Evolutionary conservation across 1,140 invertebrate species (phyloP).

Genomic region (Drosophila rhopaloa): DNA sequence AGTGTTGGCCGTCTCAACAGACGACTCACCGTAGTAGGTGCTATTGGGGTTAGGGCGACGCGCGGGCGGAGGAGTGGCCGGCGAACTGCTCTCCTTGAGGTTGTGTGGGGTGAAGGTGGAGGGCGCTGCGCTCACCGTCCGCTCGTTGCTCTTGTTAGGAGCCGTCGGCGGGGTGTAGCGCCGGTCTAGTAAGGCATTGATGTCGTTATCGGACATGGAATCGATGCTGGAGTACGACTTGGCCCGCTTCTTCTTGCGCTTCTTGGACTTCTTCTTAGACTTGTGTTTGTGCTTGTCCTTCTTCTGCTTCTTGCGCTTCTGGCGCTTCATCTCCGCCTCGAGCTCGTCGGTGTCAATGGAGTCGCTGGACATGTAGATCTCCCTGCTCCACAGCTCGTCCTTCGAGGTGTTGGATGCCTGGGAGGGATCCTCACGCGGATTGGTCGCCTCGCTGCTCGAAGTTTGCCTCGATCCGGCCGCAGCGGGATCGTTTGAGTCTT

Average conservation of each 20-base stretch:
- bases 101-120: constrained; percentile 74
- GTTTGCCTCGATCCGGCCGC: constrained; percentile 41
- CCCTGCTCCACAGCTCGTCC: constrained; percentile 59
- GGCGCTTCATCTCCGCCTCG: constrained; percentile 79
- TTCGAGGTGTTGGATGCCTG: constrained; percentile 53
- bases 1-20: constrained; percentile 30
- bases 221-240: constrained; percentile 88
- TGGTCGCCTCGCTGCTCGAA: constrained; percentile 49
- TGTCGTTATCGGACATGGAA: constrained; percentile 86
- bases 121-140: constrained; percentile 84
- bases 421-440: constrained; percentile 49
- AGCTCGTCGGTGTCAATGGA: constrained; percentile 79
- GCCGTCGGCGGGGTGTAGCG: constrained; percentile 77
- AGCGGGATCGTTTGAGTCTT: constrained; percentile 47
- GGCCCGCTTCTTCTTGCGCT: constrained; percentile 88
- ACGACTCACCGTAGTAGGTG: constrained; percentile 50
- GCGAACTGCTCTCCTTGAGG: constrained; percentile 85
- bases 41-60: constrained; percentile 58
- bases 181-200: constrained; percentile 83
- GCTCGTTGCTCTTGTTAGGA: constrained; percentile 84
- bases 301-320: constrained; percentile 88
- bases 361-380: constrained; percentile 70
- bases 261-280: constrained; percentile 90
- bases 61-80: constrained; percentile 85
- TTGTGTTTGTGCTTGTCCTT: constrained; percentile 85